These are phyloP conservation scores for Dione vanillae DNA, from an alignment of 2,888 invertebrate genomes.

Conservation along the genomic window DNA sequence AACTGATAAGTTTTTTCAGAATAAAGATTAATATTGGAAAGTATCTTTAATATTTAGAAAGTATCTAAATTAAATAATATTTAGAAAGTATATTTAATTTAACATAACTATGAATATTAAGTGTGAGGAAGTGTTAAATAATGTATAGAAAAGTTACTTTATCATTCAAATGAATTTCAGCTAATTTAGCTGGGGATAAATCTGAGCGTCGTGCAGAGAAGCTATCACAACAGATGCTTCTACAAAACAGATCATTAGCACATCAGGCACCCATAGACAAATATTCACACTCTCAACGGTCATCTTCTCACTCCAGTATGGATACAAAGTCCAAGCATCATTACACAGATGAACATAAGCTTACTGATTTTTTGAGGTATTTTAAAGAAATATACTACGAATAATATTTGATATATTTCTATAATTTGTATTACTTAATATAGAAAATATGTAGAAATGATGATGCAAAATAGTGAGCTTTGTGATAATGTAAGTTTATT, in stretches of 20 bases:
- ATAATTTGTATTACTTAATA: too few relatives aligned
- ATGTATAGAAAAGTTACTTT: too few relatives aligned
- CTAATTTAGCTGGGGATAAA: slow-evolving; percentile 73
- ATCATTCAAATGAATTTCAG: slow-evolving; percentile 55
- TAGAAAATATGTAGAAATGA: too few relatives aligned
- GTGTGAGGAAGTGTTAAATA: not conserved
- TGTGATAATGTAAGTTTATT: too few relatives aligned
- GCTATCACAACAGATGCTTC: slow-evolving; percentile 85
- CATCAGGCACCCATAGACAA: slow-evolving; percentile 86
- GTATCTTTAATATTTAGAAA: too few relatives aligned
- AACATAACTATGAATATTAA: not conserved
- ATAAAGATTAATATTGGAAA: too few relatives aligned
- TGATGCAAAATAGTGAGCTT: too few relatives aligned
- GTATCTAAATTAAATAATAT: too few relatives aligned
- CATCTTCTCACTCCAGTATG: slow-evolving; percentile 67
- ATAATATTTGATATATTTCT: too few relatives aligned
- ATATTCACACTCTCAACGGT: slow-evolving; percentile 80
- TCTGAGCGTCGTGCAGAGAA: slow-evolving; percentile 76
- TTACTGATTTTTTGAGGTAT: slow-evolving; percentile 87
- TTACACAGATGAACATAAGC: slow-evolving; percentile 86
- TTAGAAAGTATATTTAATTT: too few relatives aligned
- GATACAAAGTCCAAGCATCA: slow-evolving; percentile 77
- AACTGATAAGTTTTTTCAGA: too few relatives aligned
- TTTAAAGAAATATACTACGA: not conserved
- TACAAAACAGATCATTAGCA: slow-evolving; percentile 85